Percentiles rank a stretch among this genome's conserved stretches.
These are phyloP conservation scores for Chionodraco myersi DNA, from an alignment of 2,113 vertebrate genomes.

Conservation along the genomic window DNA sequence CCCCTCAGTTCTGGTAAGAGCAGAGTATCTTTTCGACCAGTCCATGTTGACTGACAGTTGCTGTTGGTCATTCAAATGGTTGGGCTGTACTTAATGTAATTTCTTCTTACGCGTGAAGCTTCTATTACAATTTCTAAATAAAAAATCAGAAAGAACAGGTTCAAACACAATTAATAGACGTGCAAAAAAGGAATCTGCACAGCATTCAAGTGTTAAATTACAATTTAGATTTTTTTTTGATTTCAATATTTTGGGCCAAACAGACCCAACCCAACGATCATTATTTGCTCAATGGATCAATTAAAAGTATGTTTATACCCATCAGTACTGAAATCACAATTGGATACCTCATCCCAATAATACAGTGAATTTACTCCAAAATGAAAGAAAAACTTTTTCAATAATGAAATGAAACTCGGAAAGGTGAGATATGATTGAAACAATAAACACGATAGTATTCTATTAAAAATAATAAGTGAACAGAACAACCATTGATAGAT, in stretches of 20 bases:
- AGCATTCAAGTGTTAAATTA: too few species aligned
- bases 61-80: too few species aligned
- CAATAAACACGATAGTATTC: background rate
- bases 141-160: too few species aligned
- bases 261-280: background rate
- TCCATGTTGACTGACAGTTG: background rate
- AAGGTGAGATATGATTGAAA: background rate
- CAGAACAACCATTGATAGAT: background rate
- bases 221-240: too few species aligned
- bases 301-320: background rate
- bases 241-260: background rate
- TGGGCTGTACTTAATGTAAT: too few species aligned
- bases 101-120: too few species aligned
- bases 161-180: too few species aligned
- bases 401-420: background rate
- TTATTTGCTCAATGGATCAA: background rate
- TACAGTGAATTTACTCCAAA: background rate
- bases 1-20: conserved; percentile 85
- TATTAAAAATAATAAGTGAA: background rate
- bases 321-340: background rate
- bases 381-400: background rate
- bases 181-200: too few species aligned
- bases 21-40: background rate
- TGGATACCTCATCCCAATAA: background rate
- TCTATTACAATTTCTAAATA: too few species aligned